Base-by-base conservation (phyloP, 53 echinoderm and acorn worm genomes). In the Echinarachnius parma region DNA sequence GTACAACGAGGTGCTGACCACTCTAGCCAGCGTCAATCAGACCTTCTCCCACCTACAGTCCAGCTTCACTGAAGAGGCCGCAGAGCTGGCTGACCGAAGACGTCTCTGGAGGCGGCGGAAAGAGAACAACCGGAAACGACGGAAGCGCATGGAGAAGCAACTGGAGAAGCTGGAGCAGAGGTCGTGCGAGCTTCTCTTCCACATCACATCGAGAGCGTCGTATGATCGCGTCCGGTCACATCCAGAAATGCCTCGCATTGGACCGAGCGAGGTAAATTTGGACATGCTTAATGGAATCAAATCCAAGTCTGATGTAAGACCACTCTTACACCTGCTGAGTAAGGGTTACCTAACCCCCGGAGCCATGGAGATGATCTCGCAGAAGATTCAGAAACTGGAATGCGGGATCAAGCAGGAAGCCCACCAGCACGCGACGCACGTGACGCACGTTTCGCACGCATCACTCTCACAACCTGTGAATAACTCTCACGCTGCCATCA, bases 51-150 rank as follows among this genome's bases (percentile, higher is more conserved):
- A 87, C 74, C 87, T 92, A 30, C 77, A 86, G 33, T 78, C 60
- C 31, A 80, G 84, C 35, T 92, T 87, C 58, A 87, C 87, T 28
- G 78, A 77, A 30, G 92, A 92, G 71, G 81, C 84, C 24, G 92
- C 84, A 9, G 92, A 87, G 33, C 77, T 78, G 2, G 92, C 92
- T 9, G 87, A 92, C 22, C 65, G 78, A 1, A 80, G 87, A 31
- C 80, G 92, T 36, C 67, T 86, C 66, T 79, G 84, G 66, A 64
- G 92, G 2, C 80, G 92, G 50, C 59, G 84, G 19, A 77, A 84
- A 75, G 92, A 92, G 61, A 92, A 92, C 59, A 64, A 84, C 48
- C 83, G 87, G 59, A 92, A 92, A 70, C 84, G 88, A 55, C 75
- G 87, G 16, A 92, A 87, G 81, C 74, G 92, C 57, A 72, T 72